These are phyloP conservation scores for Morpho helenor DNA, from an alignment of 2,888 invertebrate genomes.

Conservation along the genomic window DNA sequence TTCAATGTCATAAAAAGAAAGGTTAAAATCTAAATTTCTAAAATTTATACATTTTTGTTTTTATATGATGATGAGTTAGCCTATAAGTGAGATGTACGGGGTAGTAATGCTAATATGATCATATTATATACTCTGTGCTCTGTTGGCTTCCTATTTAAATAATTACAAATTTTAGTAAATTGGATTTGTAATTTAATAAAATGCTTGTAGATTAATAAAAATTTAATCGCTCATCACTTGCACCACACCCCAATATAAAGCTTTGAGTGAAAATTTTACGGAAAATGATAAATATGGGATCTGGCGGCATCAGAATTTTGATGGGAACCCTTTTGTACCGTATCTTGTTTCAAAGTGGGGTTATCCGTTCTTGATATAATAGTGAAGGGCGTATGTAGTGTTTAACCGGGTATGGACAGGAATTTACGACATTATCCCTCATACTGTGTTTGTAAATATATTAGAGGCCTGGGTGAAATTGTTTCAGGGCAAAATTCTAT, in stretches of 20 bases:
- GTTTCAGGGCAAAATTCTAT: neutral
- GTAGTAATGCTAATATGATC: too few relatives aligned
- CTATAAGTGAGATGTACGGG: too few relatives aligned
- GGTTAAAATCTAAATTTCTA: too few relatives aligned
- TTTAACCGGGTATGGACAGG: constrained; percentile 22
- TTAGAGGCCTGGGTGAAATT: neutral
- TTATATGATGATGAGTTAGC: too few relatives aligned
- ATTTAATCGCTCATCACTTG: constrained; percentile 2
- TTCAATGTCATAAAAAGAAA: too few relatives aligned
- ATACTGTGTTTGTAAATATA: neutral
- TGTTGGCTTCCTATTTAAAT: too few relatives aligned
- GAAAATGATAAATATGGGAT: constrained; percentile 71
- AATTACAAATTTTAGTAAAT: too few relatives aligned
- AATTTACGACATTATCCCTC: constrained; percentile 27
- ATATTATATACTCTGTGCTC: too few relatives aligned
- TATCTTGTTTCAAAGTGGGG: constrained; percentile 73
- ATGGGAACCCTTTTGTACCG: constrained; percentile 67
- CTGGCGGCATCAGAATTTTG: constrained; percentile 67
- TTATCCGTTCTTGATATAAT: constrained; percentile 62
- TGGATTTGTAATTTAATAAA: too few relatives aligned
- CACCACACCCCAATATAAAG: constrained; percentile 44
- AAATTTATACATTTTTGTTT: too few relatives aligned
- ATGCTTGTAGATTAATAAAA: too few relatives aligned
- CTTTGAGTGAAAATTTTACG: constrained; percentile 67
- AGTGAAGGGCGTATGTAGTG: constrained; percentile 44